phyloP scores from a whole-genome alignment of 1,140 invertebrate genomes.

The Hylyphantes graminicola region DNA sequence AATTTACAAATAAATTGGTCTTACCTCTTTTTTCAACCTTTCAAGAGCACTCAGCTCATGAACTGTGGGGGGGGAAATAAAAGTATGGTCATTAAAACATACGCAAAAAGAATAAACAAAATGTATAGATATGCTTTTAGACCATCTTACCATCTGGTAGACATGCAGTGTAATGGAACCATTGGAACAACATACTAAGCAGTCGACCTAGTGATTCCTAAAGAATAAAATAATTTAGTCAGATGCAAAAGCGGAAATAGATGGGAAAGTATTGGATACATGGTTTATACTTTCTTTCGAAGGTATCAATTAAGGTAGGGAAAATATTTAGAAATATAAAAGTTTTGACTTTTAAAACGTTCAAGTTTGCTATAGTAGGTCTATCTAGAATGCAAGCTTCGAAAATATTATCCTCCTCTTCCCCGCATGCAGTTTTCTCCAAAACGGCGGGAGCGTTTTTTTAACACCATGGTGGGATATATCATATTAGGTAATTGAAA shows the following conservation, averaged over 20 bases:
- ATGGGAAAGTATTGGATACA: too few species aligned
- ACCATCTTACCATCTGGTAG: slow-evolving; percentile 87
- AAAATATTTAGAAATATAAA: too few species aligned
- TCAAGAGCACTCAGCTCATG: slow-evolving; percentile 85
- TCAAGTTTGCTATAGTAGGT: too few species aligned
- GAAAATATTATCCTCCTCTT: too few species aligned
- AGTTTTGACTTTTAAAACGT: too few species aligned
- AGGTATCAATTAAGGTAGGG: too few species aligned
- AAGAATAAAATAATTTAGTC: slow-evolving; percentile 45
- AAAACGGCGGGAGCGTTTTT: too few species aligned
- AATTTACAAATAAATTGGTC: not conserved
- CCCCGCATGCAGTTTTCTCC: too few species aligned
- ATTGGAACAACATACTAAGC: slow-evolving; percentile 96
- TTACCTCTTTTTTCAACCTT: slow-evolving; percentile 84
- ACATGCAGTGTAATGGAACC: slow-evolving; percentile 98
- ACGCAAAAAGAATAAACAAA: not conserved
- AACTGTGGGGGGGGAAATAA: slow-evolving; percentile 70
- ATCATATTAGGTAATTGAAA: too few species aligned
- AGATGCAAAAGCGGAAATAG: not conserved
- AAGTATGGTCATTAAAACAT: not conserved
- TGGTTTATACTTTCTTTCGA: too few species aligned
- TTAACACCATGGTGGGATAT: too few species aligned
- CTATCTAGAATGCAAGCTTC: too few species aligned
- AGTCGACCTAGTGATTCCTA: slow-evolving; percentile 89
- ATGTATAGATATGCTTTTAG: not conserved